A percentile compares a stretch with the other conserved stretches of the same genome.
Evolutionary conservation across 2,888 invertebrate genomes (phyloP).

Genomic region (Rosalia funebris): DNA sequence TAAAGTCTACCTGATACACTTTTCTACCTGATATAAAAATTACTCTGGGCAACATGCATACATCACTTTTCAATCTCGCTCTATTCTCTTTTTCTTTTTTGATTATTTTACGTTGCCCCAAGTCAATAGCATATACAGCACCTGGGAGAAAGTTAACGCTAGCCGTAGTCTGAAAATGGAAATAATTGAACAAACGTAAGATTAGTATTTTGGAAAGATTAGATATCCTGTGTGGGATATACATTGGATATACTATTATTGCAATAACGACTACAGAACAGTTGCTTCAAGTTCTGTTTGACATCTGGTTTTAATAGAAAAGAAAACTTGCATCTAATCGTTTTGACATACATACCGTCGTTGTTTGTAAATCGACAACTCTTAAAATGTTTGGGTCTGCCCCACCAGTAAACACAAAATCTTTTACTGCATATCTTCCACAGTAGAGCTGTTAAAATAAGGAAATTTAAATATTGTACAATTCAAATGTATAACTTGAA

Average conservation of each 20-base stretch:
- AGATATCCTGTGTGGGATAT: no score
- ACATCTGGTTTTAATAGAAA: neutral
- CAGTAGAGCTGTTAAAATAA: constrained; percentile 67
- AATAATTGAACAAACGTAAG: no score
- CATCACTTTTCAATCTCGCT: constrained; percentile 46
- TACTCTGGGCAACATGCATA: constrained; percentile 64
- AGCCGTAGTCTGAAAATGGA: constrained; percentile 66
- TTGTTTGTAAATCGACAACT: constrained; percentile 70
- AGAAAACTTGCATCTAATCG: neutral
- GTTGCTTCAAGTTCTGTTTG: neutral
- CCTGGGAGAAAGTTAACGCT: constrained; percentile 67
- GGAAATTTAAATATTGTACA: neutral
- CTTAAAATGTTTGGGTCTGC: constrained; percentile 70
- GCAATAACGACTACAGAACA: neutral
- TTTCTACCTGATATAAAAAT: constrained; percentile 52
- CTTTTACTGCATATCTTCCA: constrained; percentile 70
- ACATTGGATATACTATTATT: no score
- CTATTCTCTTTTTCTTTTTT: constrained; percentile 56
- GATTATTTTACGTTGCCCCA: constrained; percentile 61
- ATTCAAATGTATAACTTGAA: neutral
- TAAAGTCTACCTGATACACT: constrained; percentile 66
- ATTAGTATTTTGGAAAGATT: no score
- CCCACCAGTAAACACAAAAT: constrained; percentile 71
- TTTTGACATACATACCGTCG: constrained; percentile 70
- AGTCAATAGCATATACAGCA: constrained; percentile 69